These are phyloP conservation scores for Pomatostomus ruficeps DNA, from an alignment of 2,113 vertebrate species.

Conservation along the genomic window DNA sequence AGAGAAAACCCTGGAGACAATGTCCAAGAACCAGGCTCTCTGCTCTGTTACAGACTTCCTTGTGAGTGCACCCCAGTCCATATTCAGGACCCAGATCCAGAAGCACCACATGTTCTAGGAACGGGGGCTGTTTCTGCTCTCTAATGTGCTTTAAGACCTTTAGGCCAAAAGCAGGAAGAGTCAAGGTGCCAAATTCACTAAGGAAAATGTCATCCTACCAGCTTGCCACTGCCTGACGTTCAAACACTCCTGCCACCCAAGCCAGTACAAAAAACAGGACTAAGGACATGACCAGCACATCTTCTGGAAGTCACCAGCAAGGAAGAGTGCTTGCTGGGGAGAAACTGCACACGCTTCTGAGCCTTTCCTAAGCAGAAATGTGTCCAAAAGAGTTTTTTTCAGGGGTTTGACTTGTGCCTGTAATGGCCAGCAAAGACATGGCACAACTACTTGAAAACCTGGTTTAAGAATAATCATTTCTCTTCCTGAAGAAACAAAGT, in stretches of 20 bases:
- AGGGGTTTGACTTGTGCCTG: neutral
- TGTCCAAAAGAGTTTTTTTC: neutral
- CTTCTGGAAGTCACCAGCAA: neutral
- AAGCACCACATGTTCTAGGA: neutral
- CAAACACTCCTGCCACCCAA: neutral
- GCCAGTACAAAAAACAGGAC: neutral
- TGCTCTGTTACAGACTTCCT: neutral
- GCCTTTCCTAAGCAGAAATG: neutral
- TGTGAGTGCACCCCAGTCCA: neutral
- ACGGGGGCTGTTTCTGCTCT: neutral
- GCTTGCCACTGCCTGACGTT: neutral
- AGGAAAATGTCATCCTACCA: neutral
- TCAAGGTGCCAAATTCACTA: neutral
- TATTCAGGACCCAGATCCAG: neutral
- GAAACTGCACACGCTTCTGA: neutral
- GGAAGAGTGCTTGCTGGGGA: neutral
- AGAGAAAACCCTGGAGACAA: neutral
- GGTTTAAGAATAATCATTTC: neutral
- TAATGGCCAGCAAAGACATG: accelerated
- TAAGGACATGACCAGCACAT: neutral
- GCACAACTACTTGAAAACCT: accelerated
- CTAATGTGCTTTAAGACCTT: neutral
- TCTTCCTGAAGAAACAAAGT: neutral
- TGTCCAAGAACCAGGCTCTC: neutral
- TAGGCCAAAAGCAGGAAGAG: neutral